Evolutionary conservation across 2,888 invertebrate species (phyloP).

Genomic region (Atherix ibis): DNA sequence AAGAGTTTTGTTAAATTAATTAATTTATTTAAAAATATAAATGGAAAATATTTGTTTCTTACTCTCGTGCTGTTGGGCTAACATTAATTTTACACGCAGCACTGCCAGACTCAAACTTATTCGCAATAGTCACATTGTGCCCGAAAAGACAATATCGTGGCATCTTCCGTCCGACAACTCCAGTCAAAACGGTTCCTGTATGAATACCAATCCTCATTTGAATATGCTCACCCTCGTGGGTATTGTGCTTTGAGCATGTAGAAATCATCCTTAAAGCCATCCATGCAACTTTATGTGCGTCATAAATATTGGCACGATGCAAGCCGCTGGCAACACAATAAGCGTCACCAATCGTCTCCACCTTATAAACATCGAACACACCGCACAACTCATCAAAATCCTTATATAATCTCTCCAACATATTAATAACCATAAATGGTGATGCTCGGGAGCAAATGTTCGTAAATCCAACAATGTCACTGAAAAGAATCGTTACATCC

Average conservation of each 20-base stretch:
- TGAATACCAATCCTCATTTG: constrained; percentile 94
- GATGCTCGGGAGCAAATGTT: constrained; percentile 90
- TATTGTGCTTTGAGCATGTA: constrained; percentile 70
- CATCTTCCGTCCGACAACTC: constrained; percentile 78
- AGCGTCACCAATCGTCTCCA: constrained; percentile 92
- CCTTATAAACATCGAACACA: constrained; percentile 88
- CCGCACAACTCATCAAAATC: constrained; percentile 88
- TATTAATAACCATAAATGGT: constrained; percentile 89
- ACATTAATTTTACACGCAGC: constrained; percentile 82
- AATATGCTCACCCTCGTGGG: constrained; percentile 84
- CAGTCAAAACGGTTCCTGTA: constrained; percentile 83
- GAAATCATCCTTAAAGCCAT: constrained; percentile 92
- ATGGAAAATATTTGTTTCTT: constrained; percentile 13
- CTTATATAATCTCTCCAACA: constrained; percentile 85
- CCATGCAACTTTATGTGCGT: constrained; percentile 91
- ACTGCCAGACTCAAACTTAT: constrained; percentile 90
- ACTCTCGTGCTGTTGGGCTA: constrained; percentile 86
- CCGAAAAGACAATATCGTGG: constrained; percentile 84
- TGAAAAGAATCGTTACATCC: constrained; percentile 89
- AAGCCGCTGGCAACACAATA: constrained; percentile 91
- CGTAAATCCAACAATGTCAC: constrained; percentile 92
- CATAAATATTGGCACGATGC: constrained; percentile 69
- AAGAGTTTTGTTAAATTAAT: too few species aligned
- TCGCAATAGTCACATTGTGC: constrained; percentile 87
- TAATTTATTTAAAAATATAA: constrained; percentile 6